Evolutionary conservation across 2,888 invertebrate genomes (phyloP), one percentile per base, ranked within the genome.

Genomic region (Archips xylosteana): DNA sequence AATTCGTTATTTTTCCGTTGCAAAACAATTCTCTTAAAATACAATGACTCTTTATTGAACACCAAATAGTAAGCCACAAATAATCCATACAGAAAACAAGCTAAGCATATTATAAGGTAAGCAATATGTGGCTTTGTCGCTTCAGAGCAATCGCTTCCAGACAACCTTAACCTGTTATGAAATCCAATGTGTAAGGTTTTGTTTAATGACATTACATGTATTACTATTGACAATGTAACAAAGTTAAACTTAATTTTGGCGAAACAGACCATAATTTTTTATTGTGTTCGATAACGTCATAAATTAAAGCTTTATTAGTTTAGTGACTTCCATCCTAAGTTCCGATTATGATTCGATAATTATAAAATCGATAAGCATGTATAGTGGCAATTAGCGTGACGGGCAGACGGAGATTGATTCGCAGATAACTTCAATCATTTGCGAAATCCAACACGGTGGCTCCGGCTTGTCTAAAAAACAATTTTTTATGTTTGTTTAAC

Each of bases 331-430:
- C 45, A 72, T 49, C 73, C 68, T 76, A 83, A 83, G 77, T 76
- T 85, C 81, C 83, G 85, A 87, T 86, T 83, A 79, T 75, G 63
- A 69, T 70, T 70, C 65, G 74, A 70, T 70, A 70, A 77, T 84
- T 83, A 67, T 75, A 72, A 77, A 79, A 83, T 87, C 84, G 87
- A 89, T 89, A 87, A 87, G 80, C 81, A 70, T 74, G 63, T 81
- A 80, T 85, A 81, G 83, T 81, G 82, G 87, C 90, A 91, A 92
- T 92, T 92, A 92, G 85, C 87, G 89, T 90, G 90, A 88, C 83
- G 83, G 86, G 81, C 82, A 81, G 87, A 72, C 66, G 71, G 42
- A 82, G 85, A 85, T 86, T 78, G 75, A 75, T 74, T 74, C 71
- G 61, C 57, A 67, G 85, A 85, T 85, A 78, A 82, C 80, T 81